phyloP scores from a whole-genome alignment of 1,140 invertebrate genomes.

The Leptinotarsa defecta region DNA sequence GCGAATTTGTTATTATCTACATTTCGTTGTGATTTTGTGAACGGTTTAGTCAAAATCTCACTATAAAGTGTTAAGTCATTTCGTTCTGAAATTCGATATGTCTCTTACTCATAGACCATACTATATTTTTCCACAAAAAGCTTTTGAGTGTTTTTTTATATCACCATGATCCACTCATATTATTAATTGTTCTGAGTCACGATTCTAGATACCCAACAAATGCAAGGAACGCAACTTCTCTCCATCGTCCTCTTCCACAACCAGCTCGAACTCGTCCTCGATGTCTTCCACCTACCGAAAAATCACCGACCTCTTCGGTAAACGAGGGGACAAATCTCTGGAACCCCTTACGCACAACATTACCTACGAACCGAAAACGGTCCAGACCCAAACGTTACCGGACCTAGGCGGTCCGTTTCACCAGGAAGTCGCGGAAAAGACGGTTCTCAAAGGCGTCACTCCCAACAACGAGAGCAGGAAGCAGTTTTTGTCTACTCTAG shows the following conservation, averaged over 20 bases:
- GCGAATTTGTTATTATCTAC: too few species aligned
- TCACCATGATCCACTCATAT: too few species aligned
- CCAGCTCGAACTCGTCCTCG: slow-evolving; percentile 60
- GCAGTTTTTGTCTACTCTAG: slow-evolving; percentile 76
- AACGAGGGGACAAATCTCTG: slow-evolving; percentile 58
- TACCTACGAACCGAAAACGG: slow-evolving; percentile 10
- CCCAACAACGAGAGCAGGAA: slow-evolving; percentile 61
- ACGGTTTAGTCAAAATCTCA: too few species aligned
- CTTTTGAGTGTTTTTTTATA: too few species aligned
- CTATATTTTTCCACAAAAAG: too few species aligned
- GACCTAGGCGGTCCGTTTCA: slow-evolving; percentile 47
- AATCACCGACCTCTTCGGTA: slow-evolving; percentile 68
- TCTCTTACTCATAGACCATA: too few species aligned
- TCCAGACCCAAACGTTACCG: slow-evolving; percentile 35
- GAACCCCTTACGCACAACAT: slow-evolving; percentile 18
- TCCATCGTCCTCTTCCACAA: slow-evolving; percentile 61
- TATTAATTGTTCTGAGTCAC: too few species aligned
- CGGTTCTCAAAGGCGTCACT: slow-evolving; percentile 63
- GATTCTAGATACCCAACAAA: slow-evolving; percentile 26
- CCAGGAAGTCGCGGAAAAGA: slow-evolving; percentile 50
- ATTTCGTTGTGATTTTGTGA: too few species aligned
- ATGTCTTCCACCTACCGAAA: slow-evolving; percentile 69
- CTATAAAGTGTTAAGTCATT: too few species aligned
- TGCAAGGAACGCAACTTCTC: slow-evolving; percentile 60
- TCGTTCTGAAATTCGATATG: too few species aligned